Conservation (phyloP, 2,113 vertebrate species). For the Theristicus caerulescens region DNA sequence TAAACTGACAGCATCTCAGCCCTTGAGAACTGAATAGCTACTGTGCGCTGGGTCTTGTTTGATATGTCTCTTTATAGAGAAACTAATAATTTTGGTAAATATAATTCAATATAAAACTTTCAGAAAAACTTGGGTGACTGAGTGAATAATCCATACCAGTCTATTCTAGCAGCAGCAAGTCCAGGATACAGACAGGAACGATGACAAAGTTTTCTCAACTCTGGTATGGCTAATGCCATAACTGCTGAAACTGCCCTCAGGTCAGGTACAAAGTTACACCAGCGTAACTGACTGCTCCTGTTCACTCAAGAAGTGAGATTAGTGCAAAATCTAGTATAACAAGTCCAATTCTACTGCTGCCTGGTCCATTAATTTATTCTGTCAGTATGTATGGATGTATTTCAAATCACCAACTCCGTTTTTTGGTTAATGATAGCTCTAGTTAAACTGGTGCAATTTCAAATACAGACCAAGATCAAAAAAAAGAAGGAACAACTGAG, state of each 20-base stretch:
- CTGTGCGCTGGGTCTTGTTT: not conserved
- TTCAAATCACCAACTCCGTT: not conserved
- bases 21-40: not conserved
- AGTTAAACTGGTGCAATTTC: not conserved
- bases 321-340: not conserved
- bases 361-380: not conserved
- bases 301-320: not conserved
- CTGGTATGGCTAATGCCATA: not conserved
- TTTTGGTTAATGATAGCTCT: not conserved
- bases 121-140: not conserved
- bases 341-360: not conserved
- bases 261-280: not conserved
- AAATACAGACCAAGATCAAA: not conserved
- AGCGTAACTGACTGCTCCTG: fast-evolving
- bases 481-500: not conserved
- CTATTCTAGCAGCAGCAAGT: not conserved
- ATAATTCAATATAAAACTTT: not conserved
- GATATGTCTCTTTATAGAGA: not conserved
- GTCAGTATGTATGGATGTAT: not conserved
- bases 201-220: not conserved
- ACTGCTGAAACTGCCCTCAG: not conserved
- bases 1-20: not conserved
- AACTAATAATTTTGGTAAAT: not conserved
- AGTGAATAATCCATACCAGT: not conserved
- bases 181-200: not conserved